Evolutionary conservation across 53 echinoderm and acorn worm genomes (phyloP).

Genomic region (Paracentrotus lividus): DNA sequence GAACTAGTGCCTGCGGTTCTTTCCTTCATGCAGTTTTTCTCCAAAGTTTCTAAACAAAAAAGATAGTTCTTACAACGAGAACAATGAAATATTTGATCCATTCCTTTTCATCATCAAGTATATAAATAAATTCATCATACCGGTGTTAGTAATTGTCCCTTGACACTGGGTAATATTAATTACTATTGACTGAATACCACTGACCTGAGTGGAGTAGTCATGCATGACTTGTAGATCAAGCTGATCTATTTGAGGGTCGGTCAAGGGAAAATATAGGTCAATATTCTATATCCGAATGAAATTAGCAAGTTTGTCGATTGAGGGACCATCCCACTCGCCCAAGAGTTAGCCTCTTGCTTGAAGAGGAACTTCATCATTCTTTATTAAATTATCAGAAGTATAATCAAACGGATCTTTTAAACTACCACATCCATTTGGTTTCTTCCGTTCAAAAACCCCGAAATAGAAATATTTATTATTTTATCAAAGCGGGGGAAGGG

Average conservation of each 20-base stretch:
- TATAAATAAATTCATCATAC: not conserved
- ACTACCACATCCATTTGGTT: too few relatives aligned
- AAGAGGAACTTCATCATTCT: too few relatives aligned
- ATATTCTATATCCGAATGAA: not conserved
- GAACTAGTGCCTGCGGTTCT: too few relatives aligned
- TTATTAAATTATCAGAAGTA: too few relatives aligned
- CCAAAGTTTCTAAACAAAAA: too few relatives aligned
- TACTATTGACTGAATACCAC: not conserved
- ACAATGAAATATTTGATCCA: not conserved
- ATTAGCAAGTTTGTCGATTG: not conserved
- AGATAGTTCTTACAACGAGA: too few relatives aligned
- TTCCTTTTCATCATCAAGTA: not conserved
- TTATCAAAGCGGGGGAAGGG: too few relatives aligned
- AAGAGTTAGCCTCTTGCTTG: too few relatives aligned
- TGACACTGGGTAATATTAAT: not conserved
- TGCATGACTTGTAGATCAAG: not conserved
- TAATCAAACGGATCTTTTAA: too few relatives aligned
- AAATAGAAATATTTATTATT: too few relatives aligned
- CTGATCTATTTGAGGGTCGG: slow-evolving; percentile 1
- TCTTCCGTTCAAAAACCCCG: too few relatives aligned
- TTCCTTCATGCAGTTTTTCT: too few relatives aligned
- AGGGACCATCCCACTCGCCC: not conserved
- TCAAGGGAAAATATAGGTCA: not conserved
- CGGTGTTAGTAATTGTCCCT: not conserved
- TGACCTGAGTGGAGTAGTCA: not conserved